Evolutionary conservation across 2,113 vertebrate species (phyloP), one percentile per base, ranked within the genome.

Genomic region (Chaetodon trifascialis): DNA sequence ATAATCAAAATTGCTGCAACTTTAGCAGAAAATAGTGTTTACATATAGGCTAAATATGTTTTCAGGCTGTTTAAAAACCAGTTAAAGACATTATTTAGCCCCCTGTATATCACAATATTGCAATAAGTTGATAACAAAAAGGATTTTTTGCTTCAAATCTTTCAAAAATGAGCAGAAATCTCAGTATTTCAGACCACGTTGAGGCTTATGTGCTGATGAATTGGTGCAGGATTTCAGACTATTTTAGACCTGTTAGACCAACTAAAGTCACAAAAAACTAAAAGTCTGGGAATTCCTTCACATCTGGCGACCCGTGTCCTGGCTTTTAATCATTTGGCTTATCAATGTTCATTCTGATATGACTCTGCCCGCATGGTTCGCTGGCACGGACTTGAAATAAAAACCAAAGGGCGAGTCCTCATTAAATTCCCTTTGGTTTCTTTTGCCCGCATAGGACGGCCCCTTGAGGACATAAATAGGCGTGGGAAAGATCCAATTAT

Each of bases 401-500:
- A 82, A 76, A 79, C 76, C 15, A 71, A 85, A 76, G 71, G 62
- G 55, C 75, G 36, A 77, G 72, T 73, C 58, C 79, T 86, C 70
- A 86, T 80, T 82, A 85, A 56, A 87, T 86, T 75, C 46, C 79
- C 56, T 76, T 80, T 87, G 82, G 19, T 81, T 88, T 80, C 88
- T 85, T 72, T 66, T 67, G 67, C 25, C 74, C 87, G 82, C 2
- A 58, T 85, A 67, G 80, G 89, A 89, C 71, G 56, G 58, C 87
- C 80, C 80, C 83, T 85, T 60, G 63, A 67, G 76, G 82, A 79
- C 67, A 88, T 85, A 91, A 91, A 94, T 86, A 91, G 86, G 74
- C 86, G 88, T 67, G 60, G 76, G 88, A 90, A 93, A 80, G 84
- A 93, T 93, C 92, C 89, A 93, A 94, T 95, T 94, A 94, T 92